A percentile compares a stretch with the other conserved stretches of the same genome.
phyloP scores from a whole-genome alignment of 2,888 invertebrate genomes.

The Fragum whitleyi region DNA sequence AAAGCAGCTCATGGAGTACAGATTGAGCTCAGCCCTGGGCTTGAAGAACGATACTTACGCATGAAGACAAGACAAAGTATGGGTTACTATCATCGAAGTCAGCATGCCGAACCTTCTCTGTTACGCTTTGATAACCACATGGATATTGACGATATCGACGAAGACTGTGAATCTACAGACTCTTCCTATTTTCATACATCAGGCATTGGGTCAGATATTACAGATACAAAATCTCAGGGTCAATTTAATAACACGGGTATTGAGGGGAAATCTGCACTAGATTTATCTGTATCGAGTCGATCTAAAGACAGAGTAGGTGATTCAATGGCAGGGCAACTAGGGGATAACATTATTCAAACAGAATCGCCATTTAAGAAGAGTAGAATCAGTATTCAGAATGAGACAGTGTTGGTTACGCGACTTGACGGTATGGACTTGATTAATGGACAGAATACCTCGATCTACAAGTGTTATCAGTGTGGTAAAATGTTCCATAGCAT shows the following conservation, averaged over 20 bases:
- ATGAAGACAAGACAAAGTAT: conserved; percentile 73
- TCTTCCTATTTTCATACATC: conserved; percentile 52
- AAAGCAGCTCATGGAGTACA: conserved; percentile 80
- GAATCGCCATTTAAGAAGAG: conserved; percentile 48
- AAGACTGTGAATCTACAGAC: conserved; percentile 51
- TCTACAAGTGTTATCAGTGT: conserved; percentile 84
- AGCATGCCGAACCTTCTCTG: conserved; percentile 25
- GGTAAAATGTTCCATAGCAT: conserved; percentile 80
- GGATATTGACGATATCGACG: conserved; percentile 51
- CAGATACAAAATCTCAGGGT: conserved; percentile 58
- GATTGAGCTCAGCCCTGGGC: conserved; percentile 81
- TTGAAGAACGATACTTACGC: conserved; percentile 79
- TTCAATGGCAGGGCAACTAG: conserved; percentile 14
- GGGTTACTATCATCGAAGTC: conserved; percentile 51
- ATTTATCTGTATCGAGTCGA: conserved; percentile 40
- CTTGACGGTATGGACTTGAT: conserved; percentile 80
- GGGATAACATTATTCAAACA: conserved; percentile 48
- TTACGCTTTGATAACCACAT: conserved; percentile 27
- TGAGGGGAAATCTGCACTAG: conserved; percentile 44
- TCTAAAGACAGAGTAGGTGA: background rate
- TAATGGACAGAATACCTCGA: conserved; percentile 78
- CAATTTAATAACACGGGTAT: conserved; percentile 50
- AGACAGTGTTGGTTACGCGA: conserved; percentile 81
- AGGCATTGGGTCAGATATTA: conserved; percentile 36
- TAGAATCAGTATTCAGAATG: conserved; percentile 75